Percentiles rank a stretch among this genome's conserved stretches.
Conservation (phyloP, 2,113 vertebrate genomes). For the Montifringilla adamsi region DNA sequence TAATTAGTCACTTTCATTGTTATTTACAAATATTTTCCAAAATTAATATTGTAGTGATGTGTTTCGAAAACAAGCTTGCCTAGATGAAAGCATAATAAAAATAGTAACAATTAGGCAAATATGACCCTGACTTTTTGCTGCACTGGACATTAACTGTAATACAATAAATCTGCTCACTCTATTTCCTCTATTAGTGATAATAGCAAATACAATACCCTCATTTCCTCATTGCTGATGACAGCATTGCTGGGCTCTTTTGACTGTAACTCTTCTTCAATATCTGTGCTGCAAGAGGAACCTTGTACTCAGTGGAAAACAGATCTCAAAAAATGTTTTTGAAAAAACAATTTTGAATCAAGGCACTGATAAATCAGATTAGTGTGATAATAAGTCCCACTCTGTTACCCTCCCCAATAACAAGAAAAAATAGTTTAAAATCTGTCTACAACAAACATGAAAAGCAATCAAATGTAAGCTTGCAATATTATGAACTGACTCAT, state of each 20-base stretch:
- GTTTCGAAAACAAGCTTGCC: neutral
- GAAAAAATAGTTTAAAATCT: neutral
- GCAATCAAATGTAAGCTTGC: neutral
- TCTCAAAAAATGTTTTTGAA: neutral
- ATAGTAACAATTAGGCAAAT: neutral
- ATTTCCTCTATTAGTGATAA: slow-evolving; percentile 44
- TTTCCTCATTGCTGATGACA: slow-evolving; percentile 36
- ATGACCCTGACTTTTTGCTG: neutral
- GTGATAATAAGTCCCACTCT: neutral
- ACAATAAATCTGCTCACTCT: neutral
- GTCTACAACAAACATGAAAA: neutral
- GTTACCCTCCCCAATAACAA: neutral
- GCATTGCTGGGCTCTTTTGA: neutral
- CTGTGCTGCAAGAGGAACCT: neutral
- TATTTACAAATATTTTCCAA: neutral
- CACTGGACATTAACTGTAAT: neutral
- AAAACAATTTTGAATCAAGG: neutral
- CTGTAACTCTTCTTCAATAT: neutral
- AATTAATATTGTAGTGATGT: neutral
- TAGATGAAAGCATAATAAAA: neutral
- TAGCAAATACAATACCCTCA: slow-evolving; percentile 9
- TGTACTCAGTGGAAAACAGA: neutral
- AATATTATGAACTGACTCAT: neutral
- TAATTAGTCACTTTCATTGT: neutral
- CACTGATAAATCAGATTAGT: neutral